Percentiles rank a stretch among this genome's conserved stretches.
These are phyloP conservation scores for Neomonachus schauinslandi DNA, from an alignment of 2,113 vertebrate genomes.

Conservation along the genomic window DNA sequence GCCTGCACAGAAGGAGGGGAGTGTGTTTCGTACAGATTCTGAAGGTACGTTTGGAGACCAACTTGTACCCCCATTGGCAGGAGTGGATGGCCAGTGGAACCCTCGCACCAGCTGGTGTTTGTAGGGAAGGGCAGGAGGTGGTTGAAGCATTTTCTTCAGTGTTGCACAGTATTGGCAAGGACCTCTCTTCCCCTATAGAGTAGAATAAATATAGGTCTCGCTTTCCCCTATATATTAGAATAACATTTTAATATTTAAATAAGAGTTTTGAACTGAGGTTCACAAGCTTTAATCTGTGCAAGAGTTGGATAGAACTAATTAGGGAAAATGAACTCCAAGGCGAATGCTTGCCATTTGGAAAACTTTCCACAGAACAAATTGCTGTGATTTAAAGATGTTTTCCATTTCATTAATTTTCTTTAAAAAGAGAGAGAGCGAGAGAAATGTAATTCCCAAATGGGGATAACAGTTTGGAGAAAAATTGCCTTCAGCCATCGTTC, in stretches of 20 bases:
- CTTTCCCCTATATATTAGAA: background rate
- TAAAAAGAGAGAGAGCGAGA: background rate
- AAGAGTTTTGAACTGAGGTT: conserved; percentile 48
- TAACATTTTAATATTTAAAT: background rate
- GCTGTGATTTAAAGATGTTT: conserved; percentile 63
- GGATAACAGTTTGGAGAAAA: conserved; percentile 46
- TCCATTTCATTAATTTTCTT: conserved; percentile 59
- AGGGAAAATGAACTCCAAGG: conserved; percentile 7
- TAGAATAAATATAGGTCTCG: background rate
- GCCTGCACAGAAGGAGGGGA: background rate
- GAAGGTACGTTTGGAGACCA: background rate
- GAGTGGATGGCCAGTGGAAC: fast-evolving
- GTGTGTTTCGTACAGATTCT: background rate
- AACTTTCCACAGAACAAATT: background rate
- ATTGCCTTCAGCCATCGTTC: background rate
- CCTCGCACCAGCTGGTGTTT: background rate
- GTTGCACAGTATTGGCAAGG: background rate
- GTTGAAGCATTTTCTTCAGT: background rate
- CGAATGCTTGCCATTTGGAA: background rate
- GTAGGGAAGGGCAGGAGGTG: background rate
- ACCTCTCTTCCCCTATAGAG: background rate
- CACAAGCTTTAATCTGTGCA: background rate
- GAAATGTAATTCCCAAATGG: conserved; percentile 16
- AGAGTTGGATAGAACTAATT: conserved; percentile 29
- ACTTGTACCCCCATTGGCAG: fast-evolving